Conservation (phyloP, 1,140 invertebrate species). For the Glomeris maerens region DNA sequence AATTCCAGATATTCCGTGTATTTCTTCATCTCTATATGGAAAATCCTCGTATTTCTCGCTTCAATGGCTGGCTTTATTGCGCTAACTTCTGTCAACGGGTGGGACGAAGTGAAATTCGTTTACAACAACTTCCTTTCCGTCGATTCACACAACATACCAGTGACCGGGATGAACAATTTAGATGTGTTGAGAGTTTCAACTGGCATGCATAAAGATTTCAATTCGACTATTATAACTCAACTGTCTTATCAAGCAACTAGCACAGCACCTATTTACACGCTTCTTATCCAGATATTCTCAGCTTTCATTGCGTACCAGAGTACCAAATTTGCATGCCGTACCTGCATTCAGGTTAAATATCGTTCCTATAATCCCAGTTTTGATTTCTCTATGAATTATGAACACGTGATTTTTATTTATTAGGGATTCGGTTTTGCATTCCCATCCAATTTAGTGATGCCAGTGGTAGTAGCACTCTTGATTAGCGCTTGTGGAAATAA, state of each 20-base stretch:
- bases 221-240: too few relatives aligned
- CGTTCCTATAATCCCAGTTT: too few relatives aligned
- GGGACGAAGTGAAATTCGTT: conserved; percentile 59
- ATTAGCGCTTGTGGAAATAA: conserved; percentile 19
- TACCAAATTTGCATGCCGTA: conserved; percentile 22
- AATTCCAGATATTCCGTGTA: conserved; percentile 25
- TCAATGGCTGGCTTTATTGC: conserved; percentile 46
- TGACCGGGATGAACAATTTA: conserved; percentile 6
- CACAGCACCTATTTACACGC: too few relatives aligned
- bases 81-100: conserved; percentile 54
- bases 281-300: background rate
- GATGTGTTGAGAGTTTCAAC: too few relatives aligned
- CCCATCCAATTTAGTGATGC: conserved; percentile 30
- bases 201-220: too few relatives aligned
- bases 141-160: conserved; percentile 62
- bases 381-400: too few relatives aligned
- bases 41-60: conserved; percentile 35
- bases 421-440: conserved; percentile 31
- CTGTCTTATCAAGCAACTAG: too few relatives aligned
- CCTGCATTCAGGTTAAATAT: conserved; percentile 24
- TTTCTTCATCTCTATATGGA: conserved; percentile 35
- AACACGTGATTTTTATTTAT: too few relatives aligned
- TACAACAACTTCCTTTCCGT: conserved; percentile 56
- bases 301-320: background rate
- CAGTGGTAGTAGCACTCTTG: conserved; percentile 25